A percentile compares a stretch with the other conserved stretches of the same genome.
Evolutionary conservation across 2,113 vertebrate genomes (phyloP).

Genomic region (Uria aalge): DNA sequence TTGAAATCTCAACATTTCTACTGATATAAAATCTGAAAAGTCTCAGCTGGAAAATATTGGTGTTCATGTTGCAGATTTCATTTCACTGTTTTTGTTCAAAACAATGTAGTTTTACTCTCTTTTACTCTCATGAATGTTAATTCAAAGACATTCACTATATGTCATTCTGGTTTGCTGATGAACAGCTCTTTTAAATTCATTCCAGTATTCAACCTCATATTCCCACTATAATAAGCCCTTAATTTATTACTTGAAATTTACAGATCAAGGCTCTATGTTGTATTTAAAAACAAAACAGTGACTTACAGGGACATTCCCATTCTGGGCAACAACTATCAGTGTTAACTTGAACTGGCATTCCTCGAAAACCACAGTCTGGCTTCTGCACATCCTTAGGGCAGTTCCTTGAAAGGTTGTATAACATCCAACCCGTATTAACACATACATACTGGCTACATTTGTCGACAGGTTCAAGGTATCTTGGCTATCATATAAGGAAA

Average conservation of each 20-base stretch:
- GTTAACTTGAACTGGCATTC: conserved; percentile 90
- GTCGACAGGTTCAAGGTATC: conserved; percentile 87
- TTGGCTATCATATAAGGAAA: conserved; percentile 65
- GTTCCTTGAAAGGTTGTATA: conserved; percentile 91
- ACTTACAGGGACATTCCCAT: conserved; percentile 97
- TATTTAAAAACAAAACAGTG: background rate
- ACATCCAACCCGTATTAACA: conserved; percentile 86
- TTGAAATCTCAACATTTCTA: background rate
- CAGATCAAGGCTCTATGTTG: background rate
- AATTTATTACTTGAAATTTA: background rate
- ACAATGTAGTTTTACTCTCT: background rate
- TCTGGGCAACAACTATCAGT: conserved; percentile 91
- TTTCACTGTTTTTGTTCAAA: background rate
- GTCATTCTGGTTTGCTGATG: background rate
- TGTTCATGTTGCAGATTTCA: background rate
- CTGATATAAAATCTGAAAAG: background rate
- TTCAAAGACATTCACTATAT: background rate
- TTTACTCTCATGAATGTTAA: background rate
- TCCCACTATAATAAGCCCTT: background rate
- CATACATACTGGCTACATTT: conserved; percentile 93
- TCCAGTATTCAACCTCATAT: background rate
- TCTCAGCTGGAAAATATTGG: background rate
- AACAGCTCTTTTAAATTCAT: background rate
- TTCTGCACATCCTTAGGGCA: conserved; percentile 86
- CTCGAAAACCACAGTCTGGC: conserved; percentile 91